Percentiles rank a stretch among this genome's conserved stretches.
phyloP scores from a whole-genome alignment of 2,888 invertebrate species.

The Diploptera punctata region DNA sequence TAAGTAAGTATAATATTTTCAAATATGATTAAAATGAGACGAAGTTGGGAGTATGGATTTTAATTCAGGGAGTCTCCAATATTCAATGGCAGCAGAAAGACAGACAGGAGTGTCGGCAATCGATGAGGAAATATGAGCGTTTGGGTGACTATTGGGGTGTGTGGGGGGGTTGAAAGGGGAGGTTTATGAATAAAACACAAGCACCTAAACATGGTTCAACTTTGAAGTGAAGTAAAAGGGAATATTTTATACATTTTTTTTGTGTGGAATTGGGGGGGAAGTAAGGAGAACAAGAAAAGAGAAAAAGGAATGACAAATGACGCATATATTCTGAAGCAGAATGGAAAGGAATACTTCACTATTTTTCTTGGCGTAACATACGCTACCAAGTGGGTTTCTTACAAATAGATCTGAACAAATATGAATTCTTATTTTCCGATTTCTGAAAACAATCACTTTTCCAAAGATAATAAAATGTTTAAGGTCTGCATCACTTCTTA shows the following conservation, averaged over 20 bases:
- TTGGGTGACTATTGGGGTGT: conserved; percentile 36
- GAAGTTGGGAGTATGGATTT: neutral
- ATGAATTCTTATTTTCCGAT: no score
- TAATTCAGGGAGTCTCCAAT: neutral
- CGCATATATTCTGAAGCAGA: conserved; percentile 14
- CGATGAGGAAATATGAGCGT: conserved; percentile 20
- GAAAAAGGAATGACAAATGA: conserved; percentile 24
- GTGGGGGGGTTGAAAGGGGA: conserved; percentile 46
- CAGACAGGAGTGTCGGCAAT: conserved; percentile 45
- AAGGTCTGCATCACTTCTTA: no score
- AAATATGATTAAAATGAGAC: no score
- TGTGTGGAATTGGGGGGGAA: neutral
- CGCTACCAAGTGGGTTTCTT: no score
- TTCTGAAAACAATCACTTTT: no score
- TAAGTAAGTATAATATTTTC: no score
- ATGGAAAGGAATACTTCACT: conserved; percentile 1
- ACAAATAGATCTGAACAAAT: no score
- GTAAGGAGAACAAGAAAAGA: neutral
- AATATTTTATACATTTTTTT: conserved; percentile 45
- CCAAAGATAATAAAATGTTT: no score
- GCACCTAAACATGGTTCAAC: conserved; percentile 52
- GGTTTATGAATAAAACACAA: conserved; percentile 60
- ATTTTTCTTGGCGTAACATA: no score
- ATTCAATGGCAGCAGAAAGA: conserved; percentile 29
- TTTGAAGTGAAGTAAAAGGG: conserved; percentile 44